Base-by-base conservation (phyloP, 2,797 vertebrate species). In the Phyllotis vaccarum region DNA sequence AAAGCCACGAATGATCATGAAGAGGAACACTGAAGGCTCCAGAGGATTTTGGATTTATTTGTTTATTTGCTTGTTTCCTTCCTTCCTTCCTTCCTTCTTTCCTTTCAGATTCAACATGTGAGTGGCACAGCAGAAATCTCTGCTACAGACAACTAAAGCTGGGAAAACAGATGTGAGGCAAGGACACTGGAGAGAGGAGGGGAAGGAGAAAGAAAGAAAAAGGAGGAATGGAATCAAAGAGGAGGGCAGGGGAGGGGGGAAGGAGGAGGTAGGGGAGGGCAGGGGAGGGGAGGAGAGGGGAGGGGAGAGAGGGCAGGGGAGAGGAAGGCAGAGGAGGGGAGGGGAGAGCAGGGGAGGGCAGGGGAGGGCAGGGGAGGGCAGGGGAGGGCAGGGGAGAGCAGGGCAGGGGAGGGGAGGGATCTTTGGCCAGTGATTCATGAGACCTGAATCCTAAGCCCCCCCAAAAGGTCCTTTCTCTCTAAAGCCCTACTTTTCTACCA, bases 1-100 rank as follows among this genome's bases (percentile, higher is more conserved):
- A 94, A 40, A 49, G 52, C 24, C 29, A 78, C 80, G 72, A 58
- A 70, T 8, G 40, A 88, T 58, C 89, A 92, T 22, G 40, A 95
- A 88, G 74, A 82, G 34, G 5, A 52, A 75, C 27, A 54, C 0
- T 21, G 19, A 80, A 95, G 31, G 0, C 13, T 94, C 19, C 11
- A 2, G 0, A 27, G n/a, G 79, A 89, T 78, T 96, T 9, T 34
- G 40, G 49, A 74, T 24, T 74, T 10, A n/a, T n/a, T n/a, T n/a
- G n/a, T n/a, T n/a, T n/a, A n/a, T n/a, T n/a, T n/a, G n/a, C n/a
- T n/a, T n/a, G n/a, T 11, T 43, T 8, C 29, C 54, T n/a, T 2
- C 17, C 46, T 9, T 31, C 75, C 31, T 31, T 29, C 43, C 54
- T n/a, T 2, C 17, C 46, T 9, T 31, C 75, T 17, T 31, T 29